Percentiles rank a stretch among this genome's conserved stretches.
Conservation (phyloP, 1,140 invertebrate species). For the Danaus plexippus region DNA sequence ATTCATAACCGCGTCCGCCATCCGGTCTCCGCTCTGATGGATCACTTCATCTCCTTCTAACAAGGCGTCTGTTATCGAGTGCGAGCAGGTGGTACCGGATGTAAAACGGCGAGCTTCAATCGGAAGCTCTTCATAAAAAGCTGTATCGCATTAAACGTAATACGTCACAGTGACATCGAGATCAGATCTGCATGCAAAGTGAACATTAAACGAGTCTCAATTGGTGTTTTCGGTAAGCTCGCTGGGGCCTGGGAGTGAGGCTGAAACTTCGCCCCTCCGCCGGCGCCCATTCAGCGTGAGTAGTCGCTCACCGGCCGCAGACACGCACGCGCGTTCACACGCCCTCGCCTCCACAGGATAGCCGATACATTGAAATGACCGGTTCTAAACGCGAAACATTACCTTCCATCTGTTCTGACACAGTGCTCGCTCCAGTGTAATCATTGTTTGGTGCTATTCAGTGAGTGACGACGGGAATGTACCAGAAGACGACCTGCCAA, state of each 20-base stretch:
- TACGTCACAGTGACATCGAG: not conserved
- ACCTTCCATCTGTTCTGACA: conserved; percentile 36
- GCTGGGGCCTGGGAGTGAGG: conserved; percentile 44
- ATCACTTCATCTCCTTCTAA: conserved; percentile 68
- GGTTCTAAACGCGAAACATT: conserved; percentile 39
- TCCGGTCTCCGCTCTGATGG: conserved; percentile 60
- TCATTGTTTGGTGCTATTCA: conserved; percentile 61
- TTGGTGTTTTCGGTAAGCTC: conserved; percentile 68
- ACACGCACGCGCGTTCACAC: conserved; percentile 54
- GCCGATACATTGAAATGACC: conserved; percentile 48
- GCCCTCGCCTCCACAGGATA: conserved; percentile 32
- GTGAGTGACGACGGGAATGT: conserved; percentile 63
- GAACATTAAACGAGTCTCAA: conserved; percentile 49
- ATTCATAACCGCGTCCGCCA: conserved; percentile 70
- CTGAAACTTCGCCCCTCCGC: conserved; percentile 65
- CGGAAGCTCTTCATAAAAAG: conserved; percentile 59
- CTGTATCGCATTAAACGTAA: conserved; percentile 26
- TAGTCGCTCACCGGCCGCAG: conserved; percentile 62
- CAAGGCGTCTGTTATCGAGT: conserved; percentile 51
- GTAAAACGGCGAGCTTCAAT: conserved; percentile 47
- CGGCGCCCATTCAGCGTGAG: conserved; percentile 53
- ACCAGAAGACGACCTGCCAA: conserved; percentile 49
- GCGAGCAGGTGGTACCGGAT: conserved; percentile 67
- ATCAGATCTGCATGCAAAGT: conserved; percentile 19
- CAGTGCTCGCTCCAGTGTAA: conserved; percentile 53